phyloP scores from a whole-genome alignment of 37 sponge, comb jelly and placozoan genomes.

The Ianthella basta region DNA sequence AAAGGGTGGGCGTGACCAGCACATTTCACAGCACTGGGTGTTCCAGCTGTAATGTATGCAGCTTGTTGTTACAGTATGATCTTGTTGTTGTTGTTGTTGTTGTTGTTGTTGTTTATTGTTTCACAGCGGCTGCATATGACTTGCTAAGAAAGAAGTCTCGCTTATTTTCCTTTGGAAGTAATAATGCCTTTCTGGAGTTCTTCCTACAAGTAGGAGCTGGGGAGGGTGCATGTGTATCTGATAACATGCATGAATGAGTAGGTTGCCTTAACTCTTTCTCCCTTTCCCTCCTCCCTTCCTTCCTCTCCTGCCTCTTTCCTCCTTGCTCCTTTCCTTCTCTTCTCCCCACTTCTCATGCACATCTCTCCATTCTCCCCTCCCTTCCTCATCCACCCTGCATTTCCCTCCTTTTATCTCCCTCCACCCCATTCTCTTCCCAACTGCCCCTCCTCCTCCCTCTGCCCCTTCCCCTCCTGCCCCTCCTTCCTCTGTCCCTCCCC shows the following conservation, averaged over 20 bases:
- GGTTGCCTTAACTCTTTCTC: not conserved
- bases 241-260: constrained; percentile 7
- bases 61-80: too few species aligned
- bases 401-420: not conserved
- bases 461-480: not conserved
- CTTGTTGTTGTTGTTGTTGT: not conserved
- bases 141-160: constrained; percentile 81
- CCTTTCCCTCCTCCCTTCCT: not conserved
- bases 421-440: not conserved
- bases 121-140: constrained; percentile 84
- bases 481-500: not conserved
- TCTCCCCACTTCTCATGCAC: too few species aligned
- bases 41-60: not conserved
- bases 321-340: too few species aligned
- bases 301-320: not conserved
- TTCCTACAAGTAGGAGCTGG: constrained; percentile 67
- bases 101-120: not conserved
- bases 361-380: too few species aligned
- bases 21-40: not conserved
- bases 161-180: constrained; percentile 80
- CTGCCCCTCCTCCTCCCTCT: not conserved
- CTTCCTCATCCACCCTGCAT: too few species aligned
- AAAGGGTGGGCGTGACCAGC: constrained; percentile 47
- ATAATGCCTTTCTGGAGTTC: constrained; percentile 97
- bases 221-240: too few species aligned